These are phyloP conservation scores for Rhea americana DNA, from an alignment of 2,113 vertebrate species.

Conservation along the genomic window DNA sequence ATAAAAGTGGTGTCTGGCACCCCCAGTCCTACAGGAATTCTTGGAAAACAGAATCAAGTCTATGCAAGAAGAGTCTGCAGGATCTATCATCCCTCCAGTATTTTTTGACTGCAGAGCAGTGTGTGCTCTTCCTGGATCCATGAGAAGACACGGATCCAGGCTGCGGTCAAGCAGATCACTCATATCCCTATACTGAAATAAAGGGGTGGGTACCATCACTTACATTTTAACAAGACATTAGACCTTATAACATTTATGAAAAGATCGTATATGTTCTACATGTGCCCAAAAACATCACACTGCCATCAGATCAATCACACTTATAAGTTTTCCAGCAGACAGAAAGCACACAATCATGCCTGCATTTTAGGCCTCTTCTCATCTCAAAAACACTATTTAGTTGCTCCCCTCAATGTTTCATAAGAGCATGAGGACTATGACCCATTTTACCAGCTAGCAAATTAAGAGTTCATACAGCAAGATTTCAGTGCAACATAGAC, in stretches of 20 bases:
- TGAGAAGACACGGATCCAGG: not conserved
- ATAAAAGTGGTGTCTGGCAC: not conserved
- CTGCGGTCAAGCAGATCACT: not conserved
- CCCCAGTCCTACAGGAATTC: not conserved
- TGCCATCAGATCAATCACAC: not conserved
- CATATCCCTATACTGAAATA: not conserved
- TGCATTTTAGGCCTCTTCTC: not conserved
- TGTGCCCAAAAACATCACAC: not conserved
- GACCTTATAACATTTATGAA: not conserved
- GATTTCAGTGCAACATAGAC: not conserved
- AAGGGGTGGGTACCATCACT: not conserved
- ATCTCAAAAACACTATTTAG: not conserved
- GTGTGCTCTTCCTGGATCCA: not conserved
- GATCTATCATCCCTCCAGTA: not conserved
- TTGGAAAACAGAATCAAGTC: not conserved
- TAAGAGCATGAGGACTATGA: not conserved
- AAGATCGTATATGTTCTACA: not conserved
- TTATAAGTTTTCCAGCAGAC: not conserved
- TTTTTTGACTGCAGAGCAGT: not conserved
- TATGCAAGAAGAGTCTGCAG: not conserved
- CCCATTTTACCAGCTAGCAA: not conserved
- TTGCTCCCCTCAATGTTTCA: not conserved
- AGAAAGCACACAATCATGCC: not conserved
- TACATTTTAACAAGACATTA: not conserved
- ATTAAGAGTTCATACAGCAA: not conserved